Evolutionary conservation across 2,888 invertebrate genomes (phyloP), one percentile per base, ranked within the genome.

Genomic region (Drosophila demipolita): DNA sequence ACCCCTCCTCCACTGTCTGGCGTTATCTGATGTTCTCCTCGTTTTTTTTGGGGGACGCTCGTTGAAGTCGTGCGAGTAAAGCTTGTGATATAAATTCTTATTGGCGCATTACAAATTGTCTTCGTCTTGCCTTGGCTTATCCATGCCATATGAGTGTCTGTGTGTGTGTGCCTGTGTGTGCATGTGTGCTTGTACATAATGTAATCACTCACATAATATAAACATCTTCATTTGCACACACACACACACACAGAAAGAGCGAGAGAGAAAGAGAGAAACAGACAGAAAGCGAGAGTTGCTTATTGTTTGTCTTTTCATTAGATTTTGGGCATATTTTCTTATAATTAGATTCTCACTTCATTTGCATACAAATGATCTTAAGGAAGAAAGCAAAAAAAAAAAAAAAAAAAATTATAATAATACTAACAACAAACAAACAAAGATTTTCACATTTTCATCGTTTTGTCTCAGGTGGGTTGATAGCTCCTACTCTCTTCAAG

Each of bases 71-170:
- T 78, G 82, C 36, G 57, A 11, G 67, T 73, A 58, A 70, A 74
- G 71, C 79, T 74, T 89, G 55, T 87, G 83, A 87, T 85, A 87
- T 89, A 89, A 89, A 89, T 87, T 87, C 89, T 87, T 87, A 87
- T 87, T 87, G 87, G 87, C 87, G 87, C 89, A 89, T 87, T 89
- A 89, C 87, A 87, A 87, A 87, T 89, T 87, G 89, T 87, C 85
- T 75, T 85, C 75, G 76, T 75, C 55, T 55, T 38, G 54, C 54
- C 54, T 26, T 54, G 35, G 23, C 26, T 17, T 53, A 53, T 40
- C 33, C 66, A 23, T 48, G 65, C 8, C 49, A 60, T 55, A 20
- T 49, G 50, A 17, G 8, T 45, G 42, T 53, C 38, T 62, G 35
- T 59, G 7, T 29, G n/a, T 49, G 4, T 60, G 12, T 61, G 48